Conservation (phyloP, 1,140 invertebrate species). For the Brachionus angularis region DNA sequence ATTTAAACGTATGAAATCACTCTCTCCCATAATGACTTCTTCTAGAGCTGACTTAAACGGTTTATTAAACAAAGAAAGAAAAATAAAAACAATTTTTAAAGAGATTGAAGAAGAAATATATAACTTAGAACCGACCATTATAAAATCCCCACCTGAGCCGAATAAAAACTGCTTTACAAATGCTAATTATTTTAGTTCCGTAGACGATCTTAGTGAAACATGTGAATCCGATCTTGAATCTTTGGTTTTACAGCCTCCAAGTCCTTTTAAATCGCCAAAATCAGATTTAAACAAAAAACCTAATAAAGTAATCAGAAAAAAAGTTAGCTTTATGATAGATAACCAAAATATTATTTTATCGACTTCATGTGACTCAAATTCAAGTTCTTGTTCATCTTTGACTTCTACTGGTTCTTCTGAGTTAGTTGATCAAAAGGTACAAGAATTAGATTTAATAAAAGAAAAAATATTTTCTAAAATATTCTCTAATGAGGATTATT, state of each 20-base stretch:
- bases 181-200: constrained; percentile 12
- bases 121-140: constrained; percentile 1
- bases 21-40: constrained; percentile 31
- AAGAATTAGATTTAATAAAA: constrained; percentile 14
- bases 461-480: constrained; percentile 33
- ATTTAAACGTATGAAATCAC: not conserved
- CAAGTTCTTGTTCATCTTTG: constrained; percentile 1
- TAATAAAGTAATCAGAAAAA: not conserved
- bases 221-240: constrained; percentile 8
- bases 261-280: constrained; percentile 30
- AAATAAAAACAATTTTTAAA: not conserved
- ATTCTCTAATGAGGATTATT: constrained; percentile 23
- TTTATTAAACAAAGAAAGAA: not conserved
- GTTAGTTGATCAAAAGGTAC: not conserved
- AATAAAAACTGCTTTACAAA: not conserved
- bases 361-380: not conserved
- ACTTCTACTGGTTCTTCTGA: constrained; percentile 4
- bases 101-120: constrained; percentile 23
- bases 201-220: not conserved
- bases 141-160: not conserved
- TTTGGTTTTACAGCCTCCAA: constrained; percentile 3
- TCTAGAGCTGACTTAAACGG: constrained; percentile 7
- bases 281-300: not conserved
- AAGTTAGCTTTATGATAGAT: constrained; percentile 28
- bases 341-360: constrained; percentile 20